A percentile compares a stretch with the other conserved stretches of the same genome.
Evolutionary conservation across 2,797 vertebrate species (phyloP).

Genomic region (Arnoldichthys spilopterus): DNA sequence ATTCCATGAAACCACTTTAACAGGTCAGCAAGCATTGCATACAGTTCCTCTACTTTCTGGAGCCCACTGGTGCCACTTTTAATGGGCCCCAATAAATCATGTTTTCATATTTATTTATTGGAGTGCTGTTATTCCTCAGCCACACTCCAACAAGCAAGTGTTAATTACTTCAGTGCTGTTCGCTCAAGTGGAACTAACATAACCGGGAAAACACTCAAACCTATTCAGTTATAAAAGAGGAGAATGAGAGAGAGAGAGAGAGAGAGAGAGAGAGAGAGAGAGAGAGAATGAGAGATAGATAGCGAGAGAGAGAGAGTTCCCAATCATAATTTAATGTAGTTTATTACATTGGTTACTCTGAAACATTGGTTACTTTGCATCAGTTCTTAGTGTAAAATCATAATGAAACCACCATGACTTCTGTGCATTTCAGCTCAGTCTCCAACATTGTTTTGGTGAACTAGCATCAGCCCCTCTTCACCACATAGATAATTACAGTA

Average conservation of each 20-base stretch:
- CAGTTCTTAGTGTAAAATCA: background rate
- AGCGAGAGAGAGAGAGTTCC: background rate
- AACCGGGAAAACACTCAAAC: slow-evolving; percentile 18
- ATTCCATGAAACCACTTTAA: slow-evolving; percentile 52
- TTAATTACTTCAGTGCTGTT: slow-evolving; percentile 35
- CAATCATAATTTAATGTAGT: background rate
- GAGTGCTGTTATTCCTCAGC: slow-evolving; percentile 36
- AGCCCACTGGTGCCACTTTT: background rate
- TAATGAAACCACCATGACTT: background rate
- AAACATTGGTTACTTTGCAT: background rate
- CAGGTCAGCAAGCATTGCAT: slow-evolving; percentile 38
- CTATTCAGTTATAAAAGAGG: slow-evolving; percentile 19
- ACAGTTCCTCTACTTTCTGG: background rate
- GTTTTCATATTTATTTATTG: slow-evolving; percentile 46
- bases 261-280: background rate
- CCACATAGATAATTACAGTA: slow-evolving; percentile 22
- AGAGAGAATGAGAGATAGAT: background rate
- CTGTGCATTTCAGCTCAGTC: background rate
- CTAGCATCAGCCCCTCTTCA: slow-evolving; percentile 6
- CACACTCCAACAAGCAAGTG: slow-evolving; percentile 24
- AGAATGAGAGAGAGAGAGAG: background rate
- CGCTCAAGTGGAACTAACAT: slow-evolving; percentile 24
- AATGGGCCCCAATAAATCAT: slow-evolving; percentile 32
- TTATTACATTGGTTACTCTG: background rate
- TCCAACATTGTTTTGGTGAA: slow-evolving; percentile 1